phyloP scores from a whole-genome alignment of 1,140 invertebrate species.

The Battus philenor region DNA sequence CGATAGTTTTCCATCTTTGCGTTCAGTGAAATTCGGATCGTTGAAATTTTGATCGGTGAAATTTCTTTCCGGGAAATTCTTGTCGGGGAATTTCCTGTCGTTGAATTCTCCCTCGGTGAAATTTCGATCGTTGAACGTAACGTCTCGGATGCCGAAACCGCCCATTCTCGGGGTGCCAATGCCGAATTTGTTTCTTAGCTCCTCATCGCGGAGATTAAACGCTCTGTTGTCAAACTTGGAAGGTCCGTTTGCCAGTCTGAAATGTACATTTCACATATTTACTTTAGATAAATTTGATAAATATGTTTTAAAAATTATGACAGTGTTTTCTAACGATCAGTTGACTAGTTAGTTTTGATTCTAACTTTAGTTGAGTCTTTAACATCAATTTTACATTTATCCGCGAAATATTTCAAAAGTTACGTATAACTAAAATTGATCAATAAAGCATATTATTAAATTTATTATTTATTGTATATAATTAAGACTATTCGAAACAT shows the following conservation, averaged over 20 bases:
- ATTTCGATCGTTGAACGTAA: slow-evolving; percentile 54
- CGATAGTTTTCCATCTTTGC: slow-evolving; percentile 66
- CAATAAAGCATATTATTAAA: no score
- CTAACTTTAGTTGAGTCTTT: no score
- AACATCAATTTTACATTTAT: no score
- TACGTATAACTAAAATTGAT: no score
- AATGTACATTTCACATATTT: slow-evolving; percentile 16
- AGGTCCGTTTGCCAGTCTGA: slow-evolving; percentile 46
- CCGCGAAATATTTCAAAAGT: no score
- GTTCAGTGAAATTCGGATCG: slow-evolving; percentile 61
- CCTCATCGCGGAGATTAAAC: slow-evolving; percentile 60
- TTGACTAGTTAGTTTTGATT: no score
- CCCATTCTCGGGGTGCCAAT: slow-evolving; percentile 61
- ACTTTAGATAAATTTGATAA: no score
- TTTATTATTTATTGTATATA: no score
- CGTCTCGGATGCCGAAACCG: slow-evolving; percentile 59
- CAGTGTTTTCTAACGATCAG: no score
- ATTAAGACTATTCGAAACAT: no score
- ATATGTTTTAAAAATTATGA: no score
- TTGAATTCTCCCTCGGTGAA: slow-evolving; percentile 54
- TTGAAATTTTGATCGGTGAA: slow-evolving; percentile 48
- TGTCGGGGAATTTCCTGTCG: slow-evolving; percentile 48
- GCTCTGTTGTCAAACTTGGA: slow-evolving; percentile 56
- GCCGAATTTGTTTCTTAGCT: slow-evolving; percentile 54
- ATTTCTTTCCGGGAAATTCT: slow-evolving; percentile 43